phyloP scores from a whole-genome alignment of 2,113 vertebrate genomes.

The Chiloscyllium plagiosum region DNA sequence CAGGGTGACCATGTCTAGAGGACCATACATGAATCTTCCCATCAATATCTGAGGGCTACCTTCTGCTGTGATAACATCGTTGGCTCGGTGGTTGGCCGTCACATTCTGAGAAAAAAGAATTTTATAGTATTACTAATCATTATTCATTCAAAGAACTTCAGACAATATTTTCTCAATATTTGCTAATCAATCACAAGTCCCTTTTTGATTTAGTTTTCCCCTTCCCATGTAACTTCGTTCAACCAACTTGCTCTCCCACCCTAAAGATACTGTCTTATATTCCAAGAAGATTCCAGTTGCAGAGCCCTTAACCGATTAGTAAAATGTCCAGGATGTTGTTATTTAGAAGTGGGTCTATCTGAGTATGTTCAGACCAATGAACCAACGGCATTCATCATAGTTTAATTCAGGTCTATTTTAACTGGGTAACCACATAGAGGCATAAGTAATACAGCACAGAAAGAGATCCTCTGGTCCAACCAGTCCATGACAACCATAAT shows the following conservation, averaged over 20 bases:
- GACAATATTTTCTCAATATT: not conserved
- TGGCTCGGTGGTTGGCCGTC: conserved; percentile 89
- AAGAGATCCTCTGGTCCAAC: too few relatives aligned
- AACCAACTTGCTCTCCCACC: not conserved
- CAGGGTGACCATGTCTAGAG: conserved; percentile 94
- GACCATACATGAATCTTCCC: conserved; percentile 96
- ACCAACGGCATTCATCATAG: not conserved
- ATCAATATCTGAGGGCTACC: conserved; percentile 81
- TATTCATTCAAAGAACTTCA: not conserved
- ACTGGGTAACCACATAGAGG: not conserved
- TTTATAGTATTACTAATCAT: not conserved
- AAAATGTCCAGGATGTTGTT: not conserved
- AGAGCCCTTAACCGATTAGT: not conserved
- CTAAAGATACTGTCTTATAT: not conserved
- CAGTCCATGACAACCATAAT: too few relatives aligned
- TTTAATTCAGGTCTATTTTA: not conserved
- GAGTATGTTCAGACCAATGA: not conserved
- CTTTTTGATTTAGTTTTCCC: not conserved
- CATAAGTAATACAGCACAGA: too few relatives aligned
- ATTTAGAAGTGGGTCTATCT: not conserved
- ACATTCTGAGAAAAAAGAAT: conserved; percentile 71
- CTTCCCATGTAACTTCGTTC: not conserved
- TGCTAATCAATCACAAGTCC: not conserved
- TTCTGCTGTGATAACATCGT: conserved; percentile 83
- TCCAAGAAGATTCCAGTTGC: not conserved